phyloP scores from a whole-genome alignment of 2,113 vertebrate genomes.

The Macrotis lagotis region DNA sequence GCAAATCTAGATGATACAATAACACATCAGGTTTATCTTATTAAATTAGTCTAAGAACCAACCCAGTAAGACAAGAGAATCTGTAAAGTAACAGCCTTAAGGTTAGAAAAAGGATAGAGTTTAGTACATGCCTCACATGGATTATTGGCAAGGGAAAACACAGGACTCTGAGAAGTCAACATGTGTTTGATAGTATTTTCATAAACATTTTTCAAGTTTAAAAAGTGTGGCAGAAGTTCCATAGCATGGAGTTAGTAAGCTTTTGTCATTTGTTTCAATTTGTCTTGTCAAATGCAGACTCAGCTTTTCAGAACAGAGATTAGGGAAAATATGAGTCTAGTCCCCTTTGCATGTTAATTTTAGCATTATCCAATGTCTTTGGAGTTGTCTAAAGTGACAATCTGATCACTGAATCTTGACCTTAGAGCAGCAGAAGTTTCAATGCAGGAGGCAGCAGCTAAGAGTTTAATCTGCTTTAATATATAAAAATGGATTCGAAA shows the following conservation, averaged over 20 bases:
- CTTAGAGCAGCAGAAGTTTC: background rate
- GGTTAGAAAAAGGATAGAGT: background rate
- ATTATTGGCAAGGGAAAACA: background rate
- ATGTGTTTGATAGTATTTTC: conserved; percentile 27
- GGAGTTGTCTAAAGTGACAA: conserved; percentile 1
- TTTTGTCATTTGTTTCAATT: background rate
- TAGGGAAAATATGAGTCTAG: background rate
- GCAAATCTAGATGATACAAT: no score
- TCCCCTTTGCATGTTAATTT: background rate
- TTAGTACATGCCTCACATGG: background rate
- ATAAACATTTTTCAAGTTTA: background rate
- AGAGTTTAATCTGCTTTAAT: background rate
- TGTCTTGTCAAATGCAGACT: conserved; percentile 31
- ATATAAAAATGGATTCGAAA: background rate
- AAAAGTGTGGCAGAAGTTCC: background rate
- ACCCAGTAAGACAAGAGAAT: no score
- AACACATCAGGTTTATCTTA: no score
- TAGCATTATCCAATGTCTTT: background rate
- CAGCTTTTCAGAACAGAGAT: background rate
- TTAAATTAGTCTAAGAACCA: no score
- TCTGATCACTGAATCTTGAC: conserved; percentile 15
- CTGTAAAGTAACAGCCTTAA: no score
- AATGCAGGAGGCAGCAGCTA: background rate
- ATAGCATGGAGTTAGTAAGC: background rate
- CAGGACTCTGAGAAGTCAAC: background rate